Conservation (phyloP, 2,888 invertebrate species). For the Zygogramma bicolorata region DNA sequence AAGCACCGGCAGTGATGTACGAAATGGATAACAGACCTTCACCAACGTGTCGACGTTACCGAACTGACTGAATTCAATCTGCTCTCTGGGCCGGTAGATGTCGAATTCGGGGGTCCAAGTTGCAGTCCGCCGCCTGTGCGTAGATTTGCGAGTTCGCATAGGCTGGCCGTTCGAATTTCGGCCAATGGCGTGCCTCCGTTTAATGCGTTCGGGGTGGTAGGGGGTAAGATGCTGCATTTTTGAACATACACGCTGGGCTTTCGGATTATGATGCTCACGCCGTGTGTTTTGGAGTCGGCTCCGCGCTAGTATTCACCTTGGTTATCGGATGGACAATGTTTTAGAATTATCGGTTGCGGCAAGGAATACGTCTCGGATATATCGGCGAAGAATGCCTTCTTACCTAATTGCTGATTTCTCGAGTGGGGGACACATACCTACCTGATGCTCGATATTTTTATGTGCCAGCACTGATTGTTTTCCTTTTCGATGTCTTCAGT, state of each 20-base stretch:
- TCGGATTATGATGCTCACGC: conserved; percentile 56
- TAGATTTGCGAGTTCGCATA: conserved; percentile 64
- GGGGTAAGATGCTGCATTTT: conserved; percentile 66
- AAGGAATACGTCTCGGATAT: background rate
- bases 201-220: conserved; percentile 63
- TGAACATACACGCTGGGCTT: conserved; percentile 59
- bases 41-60: conserved; percentile 38
- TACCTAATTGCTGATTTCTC: too few species aligned
- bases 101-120: conserved; percentile 62
- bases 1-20: conserved; percentile 52
- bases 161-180: conserved; percentile 61
- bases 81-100: conserved; percentile 41
- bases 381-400: too few species aligned
- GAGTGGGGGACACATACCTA: too few species aligned
- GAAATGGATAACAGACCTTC: conserved; percentile 15
- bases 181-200: conserved; percentile 63
- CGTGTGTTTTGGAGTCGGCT: conserved; percentile 5
- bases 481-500: too few species aligned
- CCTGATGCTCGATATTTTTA: too few species aligned
- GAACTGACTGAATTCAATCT: conserved; percentile 33
- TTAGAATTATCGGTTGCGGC: background rate
- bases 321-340: background rate
- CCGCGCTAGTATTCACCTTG: background rate
- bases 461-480: too few species aligned
- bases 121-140: conserved; percentile 52